Conservation (phyloP, 1,140 invertebrate species). For the Plutomurus gul region DNA sequence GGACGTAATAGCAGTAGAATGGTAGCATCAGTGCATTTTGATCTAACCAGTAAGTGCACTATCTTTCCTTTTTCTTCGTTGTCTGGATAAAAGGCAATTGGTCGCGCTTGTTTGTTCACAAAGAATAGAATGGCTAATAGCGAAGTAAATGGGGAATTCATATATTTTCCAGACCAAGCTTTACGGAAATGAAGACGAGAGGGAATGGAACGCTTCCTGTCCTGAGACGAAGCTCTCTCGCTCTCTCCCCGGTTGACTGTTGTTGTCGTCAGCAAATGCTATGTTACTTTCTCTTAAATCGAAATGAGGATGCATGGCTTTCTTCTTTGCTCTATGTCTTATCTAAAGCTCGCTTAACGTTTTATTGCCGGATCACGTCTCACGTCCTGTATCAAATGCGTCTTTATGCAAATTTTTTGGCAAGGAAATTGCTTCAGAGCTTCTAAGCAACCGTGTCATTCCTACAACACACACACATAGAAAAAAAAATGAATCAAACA, state of each 20-base stretch:
- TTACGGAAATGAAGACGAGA: not conserved
- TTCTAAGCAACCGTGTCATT: no score
- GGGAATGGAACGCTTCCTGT: not conserved
- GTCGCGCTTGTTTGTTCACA: not conserved
- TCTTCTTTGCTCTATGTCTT: not conserved
- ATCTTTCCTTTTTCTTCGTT: no score
- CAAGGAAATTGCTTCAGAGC: not conserved
- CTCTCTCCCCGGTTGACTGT: not conserved
- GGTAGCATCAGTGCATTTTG: no score
- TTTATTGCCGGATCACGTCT: conserved; percentile 10
- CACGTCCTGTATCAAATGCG: conserved; percentile 19
- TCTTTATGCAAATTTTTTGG: conserved; percentile 15
- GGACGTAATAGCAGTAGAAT: no score
- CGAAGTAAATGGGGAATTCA: not conserved
- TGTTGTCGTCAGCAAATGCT: not conserved
- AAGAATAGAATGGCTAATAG: not conserved
- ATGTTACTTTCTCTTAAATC: not conserved
- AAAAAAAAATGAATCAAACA: no score
- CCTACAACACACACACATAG: no score
- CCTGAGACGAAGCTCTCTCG: not conserved
- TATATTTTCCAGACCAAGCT: no score
- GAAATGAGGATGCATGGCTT: not conserved
- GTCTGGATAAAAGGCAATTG: not conserved
- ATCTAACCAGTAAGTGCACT: no score
- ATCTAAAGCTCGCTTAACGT: conserved; percentile 4